Evolutionary conservation across 37 sponge, comb jelly and placozoan species (phyloP).

Genomic region (Mnemiopsis leidyi): DNA sequence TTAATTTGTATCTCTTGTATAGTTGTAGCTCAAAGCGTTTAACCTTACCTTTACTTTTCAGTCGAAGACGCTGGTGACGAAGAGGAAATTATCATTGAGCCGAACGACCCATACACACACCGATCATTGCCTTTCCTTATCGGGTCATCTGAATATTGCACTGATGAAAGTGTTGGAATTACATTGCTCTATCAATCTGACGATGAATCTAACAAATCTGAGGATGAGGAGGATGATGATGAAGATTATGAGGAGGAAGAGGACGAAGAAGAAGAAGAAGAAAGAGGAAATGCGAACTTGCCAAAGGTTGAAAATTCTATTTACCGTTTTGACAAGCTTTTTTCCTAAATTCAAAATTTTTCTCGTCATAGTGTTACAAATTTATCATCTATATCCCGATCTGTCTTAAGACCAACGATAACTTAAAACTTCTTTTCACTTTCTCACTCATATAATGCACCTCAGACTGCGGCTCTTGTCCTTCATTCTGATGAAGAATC

Average conservation of each 20-base stretch:
- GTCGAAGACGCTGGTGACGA: neutral
- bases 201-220: constrained; percentile 21
- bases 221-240: constrained; percentile 18
- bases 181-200: constrained; percentile 19
- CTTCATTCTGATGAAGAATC: neutral
- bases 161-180: constrained; percentile 45
- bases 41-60: no score
- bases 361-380: no score
- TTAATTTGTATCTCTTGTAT: no score
- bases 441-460: no score
- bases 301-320: no score
- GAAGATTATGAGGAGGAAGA: constrained; percentile 11
- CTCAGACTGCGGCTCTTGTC: neutral
- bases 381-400: no score
- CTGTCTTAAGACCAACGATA: no score
- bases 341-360: no score
- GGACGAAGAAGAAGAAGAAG: neutral
- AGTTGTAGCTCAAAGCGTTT: no score
- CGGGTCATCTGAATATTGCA: constrained; percentile 25
- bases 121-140: constrained; percentile 3
- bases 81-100: neutral
- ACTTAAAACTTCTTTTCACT: no score
- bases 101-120: neutral
- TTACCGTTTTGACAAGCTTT: no score
- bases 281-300: no score